Evolutionary conservation across 2,888 invertebrate species (phyloP).

Genomic region (Chloromyia formosa): DNA sequence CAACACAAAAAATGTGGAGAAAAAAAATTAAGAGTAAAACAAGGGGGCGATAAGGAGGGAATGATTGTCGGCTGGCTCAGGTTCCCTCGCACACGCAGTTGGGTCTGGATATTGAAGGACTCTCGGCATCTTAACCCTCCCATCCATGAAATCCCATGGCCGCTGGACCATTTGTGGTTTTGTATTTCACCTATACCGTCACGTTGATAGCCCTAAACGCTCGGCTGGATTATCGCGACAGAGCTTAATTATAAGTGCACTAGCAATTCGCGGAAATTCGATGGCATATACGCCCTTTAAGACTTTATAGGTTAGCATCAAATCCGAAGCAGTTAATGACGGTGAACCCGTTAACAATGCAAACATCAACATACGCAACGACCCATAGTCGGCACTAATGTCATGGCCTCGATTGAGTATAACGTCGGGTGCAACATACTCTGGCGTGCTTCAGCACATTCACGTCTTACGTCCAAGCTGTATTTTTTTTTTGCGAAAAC

Average conservation of each 20-base stretch:
- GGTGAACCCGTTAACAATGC: conserved; percentile 92
- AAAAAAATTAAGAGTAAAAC: too few relatives aligned
- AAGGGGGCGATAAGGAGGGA: too few relatives aligned
- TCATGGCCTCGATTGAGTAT: conserved; percentile 98
- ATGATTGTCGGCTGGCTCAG: too few relatives aligned
- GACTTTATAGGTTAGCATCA: conserved; percentile 99
- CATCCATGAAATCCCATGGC: too few relatives aligned
- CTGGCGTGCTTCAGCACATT: conserved; percentile 99
- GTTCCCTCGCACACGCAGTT: too few relatives aligned
- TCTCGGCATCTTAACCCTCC: too few relatives aligned
- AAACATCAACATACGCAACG: conserved; percentile 97
- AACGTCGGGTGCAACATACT: conserved; percentile 99
- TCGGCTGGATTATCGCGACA: conserved; percentile 98
- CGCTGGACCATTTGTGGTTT: conserved; percentile 98
- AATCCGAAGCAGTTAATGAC: conserved; percentile 95
- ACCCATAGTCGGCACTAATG: conserved; percentile 98
- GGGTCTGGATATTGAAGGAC: too few relatives aligned
- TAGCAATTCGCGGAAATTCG: conserved; percentile 96
- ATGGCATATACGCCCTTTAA: conserved; percentile 98
- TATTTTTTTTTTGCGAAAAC: conserved; percentile 94
- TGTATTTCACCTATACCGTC: conserved; percentile 97
- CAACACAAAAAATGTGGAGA: too few relatives aligned
- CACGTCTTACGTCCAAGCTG: conserved; percentile 95
- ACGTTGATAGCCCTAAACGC: conserved; percentile 92
- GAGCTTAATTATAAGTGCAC: conserved; percentile 93